Percentiles rank a stretch among this genome's conserved stretches.
Evolutionary conservation across 2,113 vertebrate genomes (phyloP).

Genomic region (Athene cunicularia): DNA sequence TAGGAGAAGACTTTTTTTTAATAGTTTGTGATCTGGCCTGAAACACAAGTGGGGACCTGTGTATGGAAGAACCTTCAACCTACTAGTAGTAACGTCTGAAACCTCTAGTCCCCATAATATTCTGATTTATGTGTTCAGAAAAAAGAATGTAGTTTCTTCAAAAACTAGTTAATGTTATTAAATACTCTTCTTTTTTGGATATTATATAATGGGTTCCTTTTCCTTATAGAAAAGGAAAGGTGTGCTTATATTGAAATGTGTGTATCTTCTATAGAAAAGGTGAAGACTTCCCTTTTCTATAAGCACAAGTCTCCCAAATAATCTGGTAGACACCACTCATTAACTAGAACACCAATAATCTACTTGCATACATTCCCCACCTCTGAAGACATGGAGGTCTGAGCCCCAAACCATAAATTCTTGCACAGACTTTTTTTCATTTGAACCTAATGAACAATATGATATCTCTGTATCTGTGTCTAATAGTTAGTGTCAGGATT

Average conservation of each 20-base stretch:
- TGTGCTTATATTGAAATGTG: background rate
- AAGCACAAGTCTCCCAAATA: background rate
- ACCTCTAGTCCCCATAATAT: background rate
- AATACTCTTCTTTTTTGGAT: background rate
- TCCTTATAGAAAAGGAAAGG: background rate
- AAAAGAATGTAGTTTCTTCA: background rate
- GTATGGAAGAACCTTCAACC: background rate
- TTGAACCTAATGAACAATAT: background rate
- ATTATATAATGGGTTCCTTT: background rate
- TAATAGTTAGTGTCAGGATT: background rate
- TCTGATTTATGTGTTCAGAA: background rate
- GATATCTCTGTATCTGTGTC: background rate
- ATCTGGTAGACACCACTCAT: background rate
- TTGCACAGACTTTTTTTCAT: background rate
- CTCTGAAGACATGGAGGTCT: background rate
- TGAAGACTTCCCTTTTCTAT: background rate
- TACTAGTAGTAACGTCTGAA: background rate
- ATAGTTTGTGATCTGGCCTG: background rate
- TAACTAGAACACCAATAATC: background rate
- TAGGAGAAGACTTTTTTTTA: background rate
- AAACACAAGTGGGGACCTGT: background rate
- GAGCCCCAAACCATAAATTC: background rate
- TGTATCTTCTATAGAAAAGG: background rate
- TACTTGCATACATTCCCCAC: background rate
- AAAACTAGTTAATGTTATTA: background rate